phyloP scores from a whole-genome alignment of 2,113 vertebrate species.

The Chaetodon auriga region DNA sequence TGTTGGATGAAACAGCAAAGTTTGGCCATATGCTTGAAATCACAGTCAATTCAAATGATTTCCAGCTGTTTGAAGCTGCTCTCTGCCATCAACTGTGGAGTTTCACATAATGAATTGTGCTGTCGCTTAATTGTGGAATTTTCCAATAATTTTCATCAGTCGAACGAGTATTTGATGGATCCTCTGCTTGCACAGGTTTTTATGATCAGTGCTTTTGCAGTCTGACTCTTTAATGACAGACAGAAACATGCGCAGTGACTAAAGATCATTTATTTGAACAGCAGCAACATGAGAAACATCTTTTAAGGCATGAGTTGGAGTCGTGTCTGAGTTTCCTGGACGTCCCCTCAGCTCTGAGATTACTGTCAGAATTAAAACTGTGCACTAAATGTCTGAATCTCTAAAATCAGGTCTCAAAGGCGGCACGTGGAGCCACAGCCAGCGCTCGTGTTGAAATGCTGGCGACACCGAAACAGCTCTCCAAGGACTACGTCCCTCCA shows the following conservation, averaged over 20 bases:
- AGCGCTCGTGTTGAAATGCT: constrained; percentile 61
- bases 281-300: neutral
- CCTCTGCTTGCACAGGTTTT: neutral
- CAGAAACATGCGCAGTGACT: neutral
- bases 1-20: neutral
- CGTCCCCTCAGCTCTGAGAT: no score
- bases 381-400: neutral
- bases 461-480: constrained; percentile 68
- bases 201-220: neutral
- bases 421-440: constrained; percentile 55
- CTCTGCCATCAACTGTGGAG: neutral
- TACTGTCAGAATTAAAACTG: neutral
- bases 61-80: constrained; percentile 32
- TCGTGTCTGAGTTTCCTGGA: no score
- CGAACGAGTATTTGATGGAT: neutral
- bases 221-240: neutral
- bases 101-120: neutral
- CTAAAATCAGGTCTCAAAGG: constrained; percentile 72
- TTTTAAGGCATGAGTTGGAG: neutral
- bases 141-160: neutral
- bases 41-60: constrained; percentile 4
- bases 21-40: neutral
- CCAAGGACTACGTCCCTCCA: constrained; percentile 64
- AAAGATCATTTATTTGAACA: neutral
- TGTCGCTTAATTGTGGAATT: constrained; percentile 7